Evolutionary conservation across 2,113 vertebrate genomes (phyloP), one percentile per base, ranked within the genome.

Genomic region (Acanthisitta chloris): DNA sequence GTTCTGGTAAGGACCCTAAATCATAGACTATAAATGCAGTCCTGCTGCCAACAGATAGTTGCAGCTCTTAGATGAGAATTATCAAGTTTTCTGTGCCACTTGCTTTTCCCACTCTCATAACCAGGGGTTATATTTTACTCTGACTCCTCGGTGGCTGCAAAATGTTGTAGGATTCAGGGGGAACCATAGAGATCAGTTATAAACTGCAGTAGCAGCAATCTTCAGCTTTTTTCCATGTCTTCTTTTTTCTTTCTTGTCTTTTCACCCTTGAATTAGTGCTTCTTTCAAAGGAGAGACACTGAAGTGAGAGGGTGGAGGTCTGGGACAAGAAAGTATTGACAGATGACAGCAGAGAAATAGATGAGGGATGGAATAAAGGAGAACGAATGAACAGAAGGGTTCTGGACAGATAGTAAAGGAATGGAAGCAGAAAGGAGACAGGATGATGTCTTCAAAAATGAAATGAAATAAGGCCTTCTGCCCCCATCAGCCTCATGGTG

Each of bases 211-310:
- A 65, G 66, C 51, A 69, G 51, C 40, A 79, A 62, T 64, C 26
- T 46, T 88, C 52, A 48, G 52, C 40, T 45, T 80, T 80, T 70
- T 42, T 65, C 46, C 9, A 2, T 15, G 16, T 34, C 31, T 80
- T 89, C 10, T 64, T 88, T 89, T 88, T 83, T 67, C 57, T 77
- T 28, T 3, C 46, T 88, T 94, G 64, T 86, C 70, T 74, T 81
- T 96, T 96, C 79, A 49, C 28, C 55, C 54, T 82, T 81, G 55
- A 81, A 93, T 92, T 92, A 91, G 51, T 71, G 38, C 54, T 94
- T 88, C 52, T 74, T 67, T 80, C 82, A 88, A 92, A 92, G 69
- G 77, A 81, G 14, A 3, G 3, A 71, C 43, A 65, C 31, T 1
- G 16, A 72, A n/a, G 58, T 51, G 76, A 86, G 36, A 82, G 31